phyloP scores from a whole-genome alignment of 2,797 vertebrate genomes.

The Amblyraja radiata region DNA sequence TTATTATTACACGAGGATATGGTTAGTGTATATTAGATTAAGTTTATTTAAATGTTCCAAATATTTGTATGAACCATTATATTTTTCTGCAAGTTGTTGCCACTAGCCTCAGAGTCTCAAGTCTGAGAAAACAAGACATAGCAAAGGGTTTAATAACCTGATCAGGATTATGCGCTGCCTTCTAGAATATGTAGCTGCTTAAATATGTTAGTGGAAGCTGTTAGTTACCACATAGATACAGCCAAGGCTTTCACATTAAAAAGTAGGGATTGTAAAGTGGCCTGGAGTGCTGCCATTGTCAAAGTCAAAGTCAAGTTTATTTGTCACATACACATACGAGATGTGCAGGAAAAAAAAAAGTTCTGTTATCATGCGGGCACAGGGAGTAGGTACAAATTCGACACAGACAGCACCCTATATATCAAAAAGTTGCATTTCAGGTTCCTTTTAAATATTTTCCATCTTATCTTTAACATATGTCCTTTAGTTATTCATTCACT shows the following conservation, averaged over 20 bases:
- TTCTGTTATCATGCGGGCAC: too few relatives aligned
- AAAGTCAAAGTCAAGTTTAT: too few relatives aligned
- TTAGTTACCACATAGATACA: background rate
- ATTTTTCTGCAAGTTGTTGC: background rate
- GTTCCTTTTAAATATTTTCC: too few relatives aligned
- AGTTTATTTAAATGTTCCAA: constrained; percentile 9
- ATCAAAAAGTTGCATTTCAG: too few relatives aligned
- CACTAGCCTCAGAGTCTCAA: background rate
- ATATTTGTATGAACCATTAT: constrained; percentile 10
- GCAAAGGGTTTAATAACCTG: background rate
- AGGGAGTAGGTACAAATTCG: too few relatives aligned
- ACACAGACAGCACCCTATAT: too few relatives aligned
- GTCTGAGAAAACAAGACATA: background rate
- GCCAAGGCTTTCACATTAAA: background rate
- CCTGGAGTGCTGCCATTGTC: too few relatives aligned
- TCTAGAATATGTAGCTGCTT: background rate
- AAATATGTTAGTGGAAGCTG: background rate
- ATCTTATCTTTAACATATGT: too few relatives aligned
- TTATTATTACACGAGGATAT: background rate
- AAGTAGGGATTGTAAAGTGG: background rate
- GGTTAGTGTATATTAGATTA: background rate
- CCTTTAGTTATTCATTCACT: too few relatives aligned
- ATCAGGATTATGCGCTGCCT: background rate
- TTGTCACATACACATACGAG: too few relatives aligned
- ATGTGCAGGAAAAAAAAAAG: too few relatives aligned